These are phyloP conservation scores for Crambe crambe DNA, from an alignment of 37 sponge, comb jelly and placozoan genomes.

Conservation along the genomic window DNA sequence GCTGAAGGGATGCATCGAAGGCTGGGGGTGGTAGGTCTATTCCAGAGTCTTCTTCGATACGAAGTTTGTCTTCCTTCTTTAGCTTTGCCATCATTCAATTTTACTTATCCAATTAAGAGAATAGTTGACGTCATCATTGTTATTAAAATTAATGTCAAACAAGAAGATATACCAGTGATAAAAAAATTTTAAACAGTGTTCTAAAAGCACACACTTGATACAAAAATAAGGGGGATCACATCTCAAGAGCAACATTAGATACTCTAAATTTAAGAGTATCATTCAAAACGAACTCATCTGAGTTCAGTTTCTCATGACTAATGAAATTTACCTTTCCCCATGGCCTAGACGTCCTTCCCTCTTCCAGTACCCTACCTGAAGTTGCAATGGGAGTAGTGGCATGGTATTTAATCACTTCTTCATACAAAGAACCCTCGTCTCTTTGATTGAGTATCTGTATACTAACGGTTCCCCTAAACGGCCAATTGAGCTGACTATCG, in stretches of 20 bases:
- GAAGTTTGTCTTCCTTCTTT: neutral
- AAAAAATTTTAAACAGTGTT: too few relatives aligned
- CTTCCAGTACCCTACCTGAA: neutral
- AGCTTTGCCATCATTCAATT: neutral
- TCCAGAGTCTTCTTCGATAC: too few relatives aligned
- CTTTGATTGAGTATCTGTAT: neutral
- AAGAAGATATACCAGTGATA: too few relatives aligned
- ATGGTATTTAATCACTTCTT: neutral
- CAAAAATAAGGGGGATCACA: neutral
- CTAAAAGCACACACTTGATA: too few relatives aligned
- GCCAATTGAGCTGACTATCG: constrained; percentile 17
- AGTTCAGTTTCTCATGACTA: neutral
- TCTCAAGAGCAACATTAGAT: neutral
- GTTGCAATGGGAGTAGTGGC: neutral
- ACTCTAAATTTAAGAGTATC: neutral
- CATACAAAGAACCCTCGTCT: neutral
- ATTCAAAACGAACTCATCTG: neutral
- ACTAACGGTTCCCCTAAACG: neutral
- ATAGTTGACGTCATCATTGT: too few relatives aligned
- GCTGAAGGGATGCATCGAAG: too few relatives aligned
- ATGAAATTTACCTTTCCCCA: neutral
- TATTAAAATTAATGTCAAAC: too few relatives aligned
- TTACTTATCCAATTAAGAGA: too few relatives aligned
- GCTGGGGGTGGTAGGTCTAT: too few relatives aligned
- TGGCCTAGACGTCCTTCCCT: neutral